Percentiles rank a stretch among this genome's conserved stretches.
phyloP scores from a whole-genome alignment of 2,113 vertebrate species.

The Xiphorhynchus elegans region DNA sequence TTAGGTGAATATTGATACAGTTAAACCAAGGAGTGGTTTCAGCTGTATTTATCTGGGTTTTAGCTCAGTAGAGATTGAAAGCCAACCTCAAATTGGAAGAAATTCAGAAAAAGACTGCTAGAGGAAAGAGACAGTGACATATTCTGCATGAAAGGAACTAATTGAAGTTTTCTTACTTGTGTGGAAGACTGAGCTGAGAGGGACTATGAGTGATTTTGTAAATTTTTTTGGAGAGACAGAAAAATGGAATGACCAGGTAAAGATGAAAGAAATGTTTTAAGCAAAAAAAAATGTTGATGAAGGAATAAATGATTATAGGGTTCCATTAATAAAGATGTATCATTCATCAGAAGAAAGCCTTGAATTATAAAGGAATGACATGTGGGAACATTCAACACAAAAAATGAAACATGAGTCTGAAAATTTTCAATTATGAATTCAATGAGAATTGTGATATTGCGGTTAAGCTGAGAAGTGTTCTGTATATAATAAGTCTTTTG shows the following conservation, averaged over 20 bases:
- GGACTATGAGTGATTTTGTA: background rate
- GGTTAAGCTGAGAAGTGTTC: background rate
- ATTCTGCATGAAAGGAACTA: background rate
- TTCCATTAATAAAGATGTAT: background rate
- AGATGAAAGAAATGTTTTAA: background rate
- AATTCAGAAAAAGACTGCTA: background rate
- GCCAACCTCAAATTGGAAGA: background rate
- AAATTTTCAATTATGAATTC: background rate
- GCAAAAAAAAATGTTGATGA: background rate
- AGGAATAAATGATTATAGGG: background rate
- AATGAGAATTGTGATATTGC: background rate
- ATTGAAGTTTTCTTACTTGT: background rate
- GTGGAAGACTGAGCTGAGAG: background rate
- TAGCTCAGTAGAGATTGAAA: background rate
- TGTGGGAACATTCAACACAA: background rate
- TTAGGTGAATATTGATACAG: background rate
- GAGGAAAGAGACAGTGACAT: background rate
- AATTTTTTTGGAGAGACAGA: background rate
- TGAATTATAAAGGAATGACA: background rate
- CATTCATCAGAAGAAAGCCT: background rate
- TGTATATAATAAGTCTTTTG: background rate
- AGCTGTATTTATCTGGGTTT: background rate
- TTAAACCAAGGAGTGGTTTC: background rate
- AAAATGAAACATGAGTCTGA: background rate
- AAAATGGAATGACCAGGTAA: background rate